Conservation (phyloP, 2,888 invertebrate species). For the Noctua janthe region DNA sequence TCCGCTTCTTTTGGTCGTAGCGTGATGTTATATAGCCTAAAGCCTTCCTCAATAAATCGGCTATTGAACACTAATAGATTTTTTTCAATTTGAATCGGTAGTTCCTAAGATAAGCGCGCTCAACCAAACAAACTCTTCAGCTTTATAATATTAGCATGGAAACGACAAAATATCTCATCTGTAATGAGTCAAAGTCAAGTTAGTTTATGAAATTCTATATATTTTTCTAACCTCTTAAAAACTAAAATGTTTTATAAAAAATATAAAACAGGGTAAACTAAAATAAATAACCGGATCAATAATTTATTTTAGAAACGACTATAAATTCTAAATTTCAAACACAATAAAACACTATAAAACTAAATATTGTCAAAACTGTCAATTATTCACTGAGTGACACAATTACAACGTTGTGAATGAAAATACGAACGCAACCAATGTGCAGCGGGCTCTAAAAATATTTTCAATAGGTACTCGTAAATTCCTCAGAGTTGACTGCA, state of each 20-base stretch:
- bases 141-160: too few relatives aligned
- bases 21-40: too few relatives aligned
- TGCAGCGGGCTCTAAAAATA: conserved; percentile 48
- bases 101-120: too few relatives aligned
- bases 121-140: too few relatives aligned
- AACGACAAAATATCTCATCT: too few relatives aligned
- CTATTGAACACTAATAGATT: too few relatives aligned
- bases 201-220: not conserved
- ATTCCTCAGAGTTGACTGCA: conserved; percentile 26
- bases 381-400: conserved; percentile 1
- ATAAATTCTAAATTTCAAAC: not conserved
- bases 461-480: conserved; percentile 18
- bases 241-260: not conserved
- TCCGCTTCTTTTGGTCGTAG: too few relatives aligned
- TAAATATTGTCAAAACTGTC: not conserved
- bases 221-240: not conserved
- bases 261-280: not conserved
- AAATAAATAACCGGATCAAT: not conserved
- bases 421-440: conserved; percentile 6
- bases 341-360: not conserved
- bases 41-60: too few relatives aligned
- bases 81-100: too few relatives aligned
- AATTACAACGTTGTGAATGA: conserved; percentile 2
- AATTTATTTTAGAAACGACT: not conserved
- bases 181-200: too few relatives aligned